Conservation (phyloP, 2,113 vertebrate genomes). For the Notarius quadriscutis region DNA sequence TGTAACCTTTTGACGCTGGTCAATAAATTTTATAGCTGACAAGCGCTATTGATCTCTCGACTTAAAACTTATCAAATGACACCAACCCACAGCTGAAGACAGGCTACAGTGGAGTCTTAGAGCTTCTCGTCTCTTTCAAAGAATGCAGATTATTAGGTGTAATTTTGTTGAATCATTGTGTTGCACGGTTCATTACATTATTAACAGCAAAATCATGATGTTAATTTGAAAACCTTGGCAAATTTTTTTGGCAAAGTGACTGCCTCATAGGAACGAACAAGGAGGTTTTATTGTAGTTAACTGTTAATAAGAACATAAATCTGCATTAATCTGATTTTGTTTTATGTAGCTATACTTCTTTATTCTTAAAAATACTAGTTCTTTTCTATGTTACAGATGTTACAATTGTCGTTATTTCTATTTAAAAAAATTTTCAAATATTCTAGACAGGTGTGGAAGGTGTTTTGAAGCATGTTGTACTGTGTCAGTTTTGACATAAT, state of each 20-base stretch:
- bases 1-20: constrained; percentile 48
- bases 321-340: not conserved
- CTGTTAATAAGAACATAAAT: not conserved
- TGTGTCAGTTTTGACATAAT: not conserved
- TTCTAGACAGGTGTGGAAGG: not conserved
- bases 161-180: not conserved
- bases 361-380: not conserved
- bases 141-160: not conserved
- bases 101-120: not conserved
- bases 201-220: not conserved
- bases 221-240: not conserved
- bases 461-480: not conserved
- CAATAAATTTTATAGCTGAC: constrained; percentile 67
- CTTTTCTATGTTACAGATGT: not conserved
- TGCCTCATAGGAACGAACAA: not conserved
- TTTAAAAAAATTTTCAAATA: not conserved
- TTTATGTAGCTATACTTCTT: not conserved
- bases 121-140: not conserved
- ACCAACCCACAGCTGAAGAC: constrained; percentile 28
- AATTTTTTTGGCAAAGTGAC: not conserved
- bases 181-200: not conserved
- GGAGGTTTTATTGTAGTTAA: not conserved
- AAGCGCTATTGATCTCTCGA: constrained; percentile 65
- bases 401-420: not conserved
- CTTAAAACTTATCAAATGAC: constrained; percentile 58